Conservation (phyloP, 2,797 vertebrate genomes). For the Bradypodion ventrale region DNA sequence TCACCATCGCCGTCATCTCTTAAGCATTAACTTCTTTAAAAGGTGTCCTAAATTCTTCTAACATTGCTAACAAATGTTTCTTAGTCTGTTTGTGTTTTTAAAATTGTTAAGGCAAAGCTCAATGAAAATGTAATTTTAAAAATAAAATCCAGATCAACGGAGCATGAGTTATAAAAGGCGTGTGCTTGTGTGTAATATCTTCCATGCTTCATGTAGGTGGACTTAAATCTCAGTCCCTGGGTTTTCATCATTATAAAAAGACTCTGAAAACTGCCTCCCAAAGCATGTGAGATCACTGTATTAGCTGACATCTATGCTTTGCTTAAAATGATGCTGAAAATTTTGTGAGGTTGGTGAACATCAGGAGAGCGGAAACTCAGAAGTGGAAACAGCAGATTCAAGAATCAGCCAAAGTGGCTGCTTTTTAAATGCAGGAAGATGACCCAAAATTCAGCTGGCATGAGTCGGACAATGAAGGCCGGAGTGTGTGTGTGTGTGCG, state of each 20-base stretch:
- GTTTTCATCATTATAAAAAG: not conserved
- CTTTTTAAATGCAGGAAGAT: not conserved
- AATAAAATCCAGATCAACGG: not conserved
- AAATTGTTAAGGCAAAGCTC: no score
- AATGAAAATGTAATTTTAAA: no score
- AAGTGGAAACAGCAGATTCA: not conserved
- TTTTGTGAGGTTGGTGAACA: not conserved
- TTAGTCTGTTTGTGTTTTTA: no score
- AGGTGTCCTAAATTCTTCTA: no score
- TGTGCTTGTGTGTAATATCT: not conserved
- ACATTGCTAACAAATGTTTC: no score
- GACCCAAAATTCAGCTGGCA: slow-evolving; percentile 1
- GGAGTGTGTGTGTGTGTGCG: accelerated
- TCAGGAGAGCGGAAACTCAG: not conserved
- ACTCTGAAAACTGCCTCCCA: not conserved
- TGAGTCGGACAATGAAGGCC: not conserved
- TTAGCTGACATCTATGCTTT: not conserved
- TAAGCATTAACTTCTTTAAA: no score
- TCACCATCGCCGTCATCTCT: no score
- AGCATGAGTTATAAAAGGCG: not conserved
- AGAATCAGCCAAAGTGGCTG: not conserved
- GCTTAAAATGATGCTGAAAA: not conserved
- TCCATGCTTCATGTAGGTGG: not conserved
- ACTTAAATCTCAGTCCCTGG: not conserved
- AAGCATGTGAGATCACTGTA: not conserved